A percentile compares a stretch with the other conserved stretches of the same genome.
Conservation (phyloP, 2,888 invertebrate species). For the Minunthozetes semirufus region DNA sequence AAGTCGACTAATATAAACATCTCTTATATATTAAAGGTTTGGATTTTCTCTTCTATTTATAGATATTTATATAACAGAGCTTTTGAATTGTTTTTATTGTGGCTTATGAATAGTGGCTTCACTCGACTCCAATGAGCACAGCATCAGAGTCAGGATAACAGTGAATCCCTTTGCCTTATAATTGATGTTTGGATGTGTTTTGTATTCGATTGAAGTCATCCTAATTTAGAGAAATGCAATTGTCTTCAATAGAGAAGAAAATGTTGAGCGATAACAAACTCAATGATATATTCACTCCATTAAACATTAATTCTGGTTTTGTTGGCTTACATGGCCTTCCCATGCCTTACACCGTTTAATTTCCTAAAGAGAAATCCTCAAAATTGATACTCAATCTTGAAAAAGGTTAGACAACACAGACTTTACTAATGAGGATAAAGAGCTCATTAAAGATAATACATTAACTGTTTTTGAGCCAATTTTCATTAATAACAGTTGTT, state of each 20-base stretch:
- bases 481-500: too few relatives aligned
- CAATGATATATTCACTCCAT: conserved; percentile 20
- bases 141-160: too few relatives aligned
- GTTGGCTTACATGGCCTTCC: not conserved
- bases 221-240: not conserved
- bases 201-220: not conserved
- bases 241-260: not conserved
- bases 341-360: not conserved
- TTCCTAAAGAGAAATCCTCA: conserved; percentile 6
- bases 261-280: not conserved
- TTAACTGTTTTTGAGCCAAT: too few relatives aligned
- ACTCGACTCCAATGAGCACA: too few relatives aligned
- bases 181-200: too few relatives aligned
- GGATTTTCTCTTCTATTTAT: not conserved
- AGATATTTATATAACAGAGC: too few relatives aligned
- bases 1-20: not conserved
- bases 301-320: conserved; percentile 14
- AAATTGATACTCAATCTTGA: conserved; percentile 14
- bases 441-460: too few relatives aligned
- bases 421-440: too few relatives aligned
- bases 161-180: too few relatives aligned
- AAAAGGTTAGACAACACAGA: not conserved
- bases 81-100: too few relatives aligned
- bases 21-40: not conserved
- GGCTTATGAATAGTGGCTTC: too few relatives aligned